Percentiles rank a stretch among this genome's conserved stretches.
Evolutionary conservation across 1,140 invertebrate genomes (phyloP).

Genomic region (Anastatus disparis): DNA sequence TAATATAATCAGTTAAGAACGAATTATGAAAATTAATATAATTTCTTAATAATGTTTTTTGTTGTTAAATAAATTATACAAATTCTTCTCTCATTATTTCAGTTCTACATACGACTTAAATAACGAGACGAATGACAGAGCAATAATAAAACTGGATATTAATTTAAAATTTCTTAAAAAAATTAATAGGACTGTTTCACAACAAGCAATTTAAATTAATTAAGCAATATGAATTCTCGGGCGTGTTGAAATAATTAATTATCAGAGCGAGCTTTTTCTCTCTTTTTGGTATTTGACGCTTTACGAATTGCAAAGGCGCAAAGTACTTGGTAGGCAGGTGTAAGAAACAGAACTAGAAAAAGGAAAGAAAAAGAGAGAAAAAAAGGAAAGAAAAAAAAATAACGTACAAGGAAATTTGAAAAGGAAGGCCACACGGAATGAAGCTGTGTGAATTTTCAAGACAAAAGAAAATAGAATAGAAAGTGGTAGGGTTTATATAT

Average conservation of each 20-base stretch:
- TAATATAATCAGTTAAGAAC: too few relatives aligned
- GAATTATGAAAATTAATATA: too few relatives aligned
- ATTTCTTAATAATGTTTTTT: too few relatives aligned
- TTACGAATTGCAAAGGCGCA: neutral
- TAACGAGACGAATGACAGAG: too few relatives aligned
- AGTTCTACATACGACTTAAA: too few relatives aligned
- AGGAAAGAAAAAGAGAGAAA: neutral
- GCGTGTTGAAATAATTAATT: conserved; percentile 29
- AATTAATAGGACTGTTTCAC: too few relatives aligned
- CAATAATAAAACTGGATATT: too few relatives aligned
- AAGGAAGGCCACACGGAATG: neutral
- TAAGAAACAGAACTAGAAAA: conserved; percentile 1
- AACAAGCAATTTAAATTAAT: conserved; percentile 31
- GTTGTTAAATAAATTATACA: too few relatives aligned
- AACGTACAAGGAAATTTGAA: conserved; percentile 22
- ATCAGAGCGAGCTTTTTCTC: conserved; percentile 16
- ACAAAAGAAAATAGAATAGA: conserved; percentile 28
- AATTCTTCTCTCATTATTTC: too few relatives aligned
- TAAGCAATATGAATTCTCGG: conserved; percentile 12
- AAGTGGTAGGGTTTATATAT: too few relatives aligned
- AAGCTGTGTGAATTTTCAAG: conserved; percentile 5
- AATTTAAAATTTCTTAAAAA: too few relatives aligned
- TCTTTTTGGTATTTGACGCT: neutral
- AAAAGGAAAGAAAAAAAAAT: too few relatives aligned
- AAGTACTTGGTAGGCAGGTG: conserved; percentile 2